Evolutionary conservation across 1,140 invertebrate genomes (phyloP).

Genomic region (Spodoptera frugiperda): DNA sequence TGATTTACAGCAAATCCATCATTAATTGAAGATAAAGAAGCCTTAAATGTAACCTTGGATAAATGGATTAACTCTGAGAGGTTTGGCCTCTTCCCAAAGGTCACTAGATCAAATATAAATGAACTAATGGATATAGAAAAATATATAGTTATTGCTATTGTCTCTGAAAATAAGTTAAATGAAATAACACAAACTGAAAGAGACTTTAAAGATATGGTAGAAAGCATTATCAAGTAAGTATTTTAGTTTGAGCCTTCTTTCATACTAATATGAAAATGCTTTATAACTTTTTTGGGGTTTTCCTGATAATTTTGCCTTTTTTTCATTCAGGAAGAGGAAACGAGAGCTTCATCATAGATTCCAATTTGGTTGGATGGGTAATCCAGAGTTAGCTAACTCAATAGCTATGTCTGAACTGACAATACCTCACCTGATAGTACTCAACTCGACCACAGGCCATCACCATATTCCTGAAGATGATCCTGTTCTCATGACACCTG

Average conservation of each 20-base stretch:
- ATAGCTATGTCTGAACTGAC: slow-evolving; percentile 95
- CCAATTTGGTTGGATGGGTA: slow-evolving; percentile 97
- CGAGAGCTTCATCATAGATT: slow-evolving; percentile 93
- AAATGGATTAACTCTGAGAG: slow-evolving; percentile 96
- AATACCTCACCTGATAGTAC: slow-evolving; percentile 94
- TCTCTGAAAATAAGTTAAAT: slow-evolving; percentile 95
- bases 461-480: slow-evolving; percentile 96
- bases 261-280: background rate
- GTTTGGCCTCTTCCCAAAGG: slow-evolving; percentile 96
- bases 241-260: background rate
- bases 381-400: slow-evolving; percentile 94
- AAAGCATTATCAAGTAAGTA: slow-evolving; percentile 90
- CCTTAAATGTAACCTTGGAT: slow-evolving; percentile 90
- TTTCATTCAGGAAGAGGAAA: slow-evolving; percentile 87
- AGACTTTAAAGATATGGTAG: slow-evolving; percentile 94
- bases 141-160: slow-evolving; percentile 93
- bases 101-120: slow-evolving; percentile 94
- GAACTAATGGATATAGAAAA: slow-evolving; percentile 94
- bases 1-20: slow-evolving; percentile 78
- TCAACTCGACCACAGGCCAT: slow-evolving; percentile 96
- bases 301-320: background rate
- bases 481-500: slow-evolving; percentile 91
- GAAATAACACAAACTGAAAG: slow-evolving; percentile 93
- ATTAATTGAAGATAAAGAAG: slow-evolving; percentile 82
- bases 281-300: background rate